These are phyloP conservation scores for Drosophila longiperda DNA, from an alignment of 2,888 invertebrate species.

Conservation along the genomic window DNA sequence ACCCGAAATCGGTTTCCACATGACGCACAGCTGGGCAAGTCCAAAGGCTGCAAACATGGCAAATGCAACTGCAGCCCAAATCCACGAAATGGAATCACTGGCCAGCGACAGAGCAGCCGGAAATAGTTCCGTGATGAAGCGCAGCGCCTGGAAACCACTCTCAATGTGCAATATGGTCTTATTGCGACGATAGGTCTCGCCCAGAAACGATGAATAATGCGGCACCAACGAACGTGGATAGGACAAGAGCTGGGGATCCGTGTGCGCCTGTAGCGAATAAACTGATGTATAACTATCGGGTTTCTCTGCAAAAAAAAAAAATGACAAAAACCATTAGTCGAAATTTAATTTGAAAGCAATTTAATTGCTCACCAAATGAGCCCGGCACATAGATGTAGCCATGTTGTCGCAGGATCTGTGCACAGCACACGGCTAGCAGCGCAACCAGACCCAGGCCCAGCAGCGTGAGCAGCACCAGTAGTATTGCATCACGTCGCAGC, in stretches of 20 bases:
- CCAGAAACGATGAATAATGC: constrained; percentile 83
- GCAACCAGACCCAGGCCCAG: constrained; percentile 91
- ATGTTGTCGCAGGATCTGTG: constrained; percentile 90
- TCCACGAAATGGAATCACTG: constrained; percentile 91
- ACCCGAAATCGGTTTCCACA: constrained; percentile 96
- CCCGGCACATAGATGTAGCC: constrained; percentile 92
- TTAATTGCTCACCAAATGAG: constrained; percentile 90
- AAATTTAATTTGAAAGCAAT: background rate
- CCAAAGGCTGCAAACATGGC: constrained; percentile 94
- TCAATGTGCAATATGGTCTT: constrained; percentile 84
- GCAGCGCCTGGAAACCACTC: constrained; percentile 93
- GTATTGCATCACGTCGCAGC: constrained; percentile 87
- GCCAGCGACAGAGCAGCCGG: constrained; percentile 93
- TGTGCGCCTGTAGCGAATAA: constrained; percentile 87
- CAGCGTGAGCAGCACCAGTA: constrained; percentile 90
- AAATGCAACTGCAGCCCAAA: constrained; percentile 95
- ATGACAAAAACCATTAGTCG: constrained; percentile 1
- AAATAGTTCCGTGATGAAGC: constrained; percentile 95
- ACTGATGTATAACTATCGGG: constrained; percentile 90
- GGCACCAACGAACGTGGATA: constrained; percentile 84
- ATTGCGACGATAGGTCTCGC: constrained; percentile 82
- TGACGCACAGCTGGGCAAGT: constrained; percentile 93
- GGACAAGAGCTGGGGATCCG: constrained; percentile 87
- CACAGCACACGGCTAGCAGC: constrained; percentile 93
- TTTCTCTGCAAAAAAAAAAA: constrained; percentile 87